Evolutionary conservation across 1,140 invertebrate genomes (phyloP).

Genomic region (Micrasema minimum): DNA sequence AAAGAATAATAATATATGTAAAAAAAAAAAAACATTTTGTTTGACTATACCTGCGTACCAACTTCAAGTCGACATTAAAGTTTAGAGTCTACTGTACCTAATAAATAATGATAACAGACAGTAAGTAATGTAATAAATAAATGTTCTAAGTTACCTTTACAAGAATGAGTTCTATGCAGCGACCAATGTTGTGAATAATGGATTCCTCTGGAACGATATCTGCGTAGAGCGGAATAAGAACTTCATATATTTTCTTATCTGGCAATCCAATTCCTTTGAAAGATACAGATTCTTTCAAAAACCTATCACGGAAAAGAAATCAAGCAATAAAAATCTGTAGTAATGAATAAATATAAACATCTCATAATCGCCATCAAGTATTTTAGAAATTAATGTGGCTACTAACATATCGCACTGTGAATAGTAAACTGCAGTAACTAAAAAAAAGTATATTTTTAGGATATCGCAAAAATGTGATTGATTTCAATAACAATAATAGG

Average conservation of each 20-base stretch:
- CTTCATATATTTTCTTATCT: conserved; percentile 85
- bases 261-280: conserved; percentile 90
- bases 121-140: too few relatives aligned
- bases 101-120: too few relatives aligned
- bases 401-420: too few relatives aligned
- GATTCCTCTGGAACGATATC: conserved; percentile 86
- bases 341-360: neutral
- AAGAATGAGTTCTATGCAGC: conserved; percentile 83
- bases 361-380: neutral
- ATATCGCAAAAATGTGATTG: too few relatives aligned
- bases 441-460: too few relatives aligned
- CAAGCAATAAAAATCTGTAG: neutral
- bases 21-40: neutral
- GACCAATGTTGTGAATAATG: conserved; percentile 73
- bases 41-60: neutral
- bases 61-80: neutral
- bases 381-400: neutral
- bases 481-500: too few relatives aligned
- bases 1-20: neutral
- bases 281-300: conserved; percentile 65
- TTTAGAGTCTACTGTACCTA: too few relatives aligned
- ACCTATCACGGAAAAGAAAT: conserved; percentile 26
- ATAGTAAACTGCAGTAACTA: too few relatives aligned
- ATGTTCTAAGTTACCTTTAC: conserved; percentile 63
- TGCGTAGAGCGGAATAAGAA: conserved; percentile 83